A percentile compares a stretch with the other conserved stretches of the same genome.
Conservation (phyloP, 2,888 invertebrate genomes). For the Meghimatium bilineatum region DNA sequence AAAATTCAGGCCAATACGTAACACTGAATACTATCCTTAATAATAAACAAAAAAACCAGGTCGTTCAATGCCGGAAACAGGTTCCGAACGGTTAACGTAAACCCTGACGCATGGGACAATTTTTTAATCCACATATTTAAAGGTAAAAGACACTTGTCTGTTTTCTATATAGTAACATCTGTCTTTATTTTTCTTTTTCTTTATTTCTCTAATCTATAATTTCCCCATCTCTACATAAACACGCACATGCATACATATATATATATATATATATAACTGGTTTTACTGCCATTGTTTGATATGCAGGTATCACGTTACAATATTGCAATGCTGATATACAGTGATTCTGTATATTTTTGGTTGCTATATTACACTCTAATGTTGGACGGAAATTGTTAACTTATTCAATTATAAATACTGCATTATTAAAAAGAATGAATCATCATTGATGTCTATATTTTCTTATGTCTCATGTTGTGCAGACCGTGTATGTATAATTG, state of each 20-base stretch:
- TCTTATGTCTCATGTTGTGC: too few relatives aligned
- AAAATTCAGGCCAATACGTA: neutral
- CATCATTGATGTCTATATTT: too few relatives aligned
- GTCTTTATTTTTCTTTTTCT: neutral
- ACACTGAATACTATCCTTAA: neutral
- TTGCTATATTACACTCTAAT: too few relatives aligned
- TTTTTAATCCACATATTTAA: neutral
- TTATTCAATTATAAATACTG: too few relatives aligned
- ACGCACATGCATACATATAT: too few relatives aligned
- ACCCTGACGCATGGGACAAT: neutral
- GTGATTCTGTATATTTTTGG: too few relatives aligned
- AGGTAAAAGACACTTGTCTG: neutral
- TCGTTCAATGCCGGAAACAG: neutral
- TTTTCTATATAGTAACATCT: neutral
- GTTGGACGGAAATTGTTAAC: too few relatives aligned
- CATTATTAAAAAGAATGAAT: too few relatives aligned
- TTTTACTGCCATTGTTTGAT: too few relatives aligned
- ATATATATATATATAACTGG: neutral
- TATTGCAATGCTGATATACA: too few relatives aligned
- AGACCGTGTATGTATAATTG: too few relatives aligned
- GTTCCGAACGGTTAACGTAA: neutral
- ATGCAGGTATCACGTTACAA: too few relatives aligned
- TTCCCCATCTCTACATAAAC: neutral
- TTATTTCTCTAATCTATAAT: neutral
- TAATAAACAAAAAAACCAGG: neutral